Conservation (phyloP, 2,797 vertebrate species). For the Sylvilagus floridanus region DNA sequence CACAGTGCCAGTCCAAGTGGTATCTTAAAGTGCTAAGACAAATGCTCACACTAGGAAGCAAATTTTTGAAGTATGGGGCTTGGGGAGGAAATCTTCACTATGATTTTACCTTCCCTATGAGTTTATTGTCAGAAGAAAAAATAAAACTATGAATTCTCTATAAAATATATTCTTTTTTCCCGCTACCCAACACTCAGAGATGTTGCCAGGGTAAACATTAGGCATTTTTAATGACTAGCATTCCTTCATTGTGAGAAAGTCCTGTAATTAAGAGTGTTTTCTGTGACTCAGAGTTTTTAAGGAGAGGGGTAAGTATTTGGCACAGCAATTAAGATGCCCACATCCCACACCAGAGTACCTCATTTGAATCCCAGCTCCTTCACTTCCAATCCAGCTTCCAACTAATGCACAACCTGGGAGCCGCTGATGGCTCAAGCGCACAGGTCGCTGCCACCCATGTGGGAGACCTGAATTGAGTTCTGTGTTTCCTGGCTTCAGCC, state of each 20-base stretch:
- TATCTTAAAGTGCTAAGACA: too few relatives aligned
- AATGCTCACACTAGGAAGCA: neutral
- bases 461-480: too few relatives aligned
- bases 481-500: too few relatives aligned
- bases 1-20: too few relatives aligned
- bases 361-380: too few relatives aligned
- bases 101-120: neutral
- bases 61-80: neutral
- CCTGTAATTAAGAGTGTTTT: slow-evolving; percentile 42
- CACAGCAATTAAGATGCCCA: too few relatives aligned
- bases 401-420: too few relatives aligned
- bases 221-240: neutral
- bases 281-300: slow-evolving; percentile 22
- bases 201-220: neutral
- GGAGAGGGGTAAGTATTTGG: neutral
- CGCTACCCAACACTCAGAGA: neutral
- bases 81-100: neutral
- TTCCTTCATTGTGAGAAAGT: slow-evolving; percentile 43
- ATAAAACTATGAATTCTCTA: slow-evolving; percentile 18
- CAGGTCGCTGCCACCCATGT: too few relatives aligned
- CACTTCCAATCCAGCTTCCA: too few relatives aligned
- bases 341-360: too few relatives aligned
- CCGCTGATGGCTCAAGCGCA: too few relatives aligned
- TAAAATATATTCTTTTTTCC: neutral
- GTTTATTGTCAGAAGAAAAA: neutral